Percentiles rank a stretch among this genome's conserved stretches.
These are phyloP conservation scores for Dicranocentrus wangi DNA, from an alignment of 2,888 invertebrate species.

Conservation along the genomic window DNA sequence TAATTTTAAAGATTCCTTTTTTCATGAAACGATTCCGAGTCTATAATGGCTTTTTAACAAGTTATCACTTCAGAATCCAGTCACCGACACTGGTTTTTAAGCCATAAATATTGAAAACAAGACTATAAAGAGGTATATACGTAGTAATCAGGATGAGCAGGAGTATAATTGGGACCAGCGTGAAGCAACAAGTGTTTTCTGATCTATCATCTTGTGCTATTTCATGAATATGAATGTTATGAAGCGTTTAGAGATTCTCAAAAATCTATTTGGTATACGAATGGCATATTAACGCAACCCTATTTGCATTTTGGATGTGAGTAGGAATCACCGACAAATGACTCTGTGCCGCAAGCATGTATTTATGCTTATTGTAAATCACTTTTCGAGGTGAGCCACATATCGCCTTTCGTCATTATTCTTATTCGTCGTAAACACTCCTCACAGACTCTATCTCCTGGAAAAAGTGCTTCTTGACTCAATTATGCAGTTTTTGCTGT, in stretches of 20 bases:
- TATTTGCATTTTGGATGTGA: neutral
- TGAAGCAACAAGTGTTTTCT: neutral
- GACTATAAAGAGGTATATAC: neutral
- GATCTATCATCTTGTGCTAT: neutral
- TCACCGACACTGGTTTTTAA: neutral
- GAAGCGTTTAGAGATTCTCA: neutral
- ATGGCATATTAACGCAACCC: too few relatives aligned
- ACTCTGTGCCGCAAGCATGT: neutral
- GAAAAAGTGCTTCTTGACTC: too few relatives aligned
- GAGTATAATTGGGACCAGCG: neutral
- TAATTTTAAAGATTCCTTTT: neutral
- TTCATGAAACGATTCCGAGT: neutral
- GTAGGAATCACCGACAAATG: neutral
- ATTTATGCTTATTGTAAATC: too few relatives aligned
- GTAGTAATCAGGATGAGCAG: neutral
- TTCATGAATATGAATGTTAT: neutral
- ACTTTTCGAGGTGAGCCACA: slow-evolving; percentile 21
- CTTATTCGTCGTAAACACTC: too few relatives aligned
- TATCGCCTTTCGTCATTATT: neutral
- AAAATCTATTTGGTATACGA: too few relatives aligned
- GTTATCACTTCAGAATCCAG: slow-evolving; percentile 41
- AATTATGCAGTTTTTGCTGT: too few relatives aligned
- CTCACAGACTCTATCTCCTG: too few relatives aligned
- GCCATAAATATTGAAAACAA: neutral
- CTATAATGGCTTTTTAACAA: neutral